These are phyloP conservation scores for Serilophus lunatus DNA, from an alignment of 2,113 vertebrate genomes.

Conservation along the genomic window DNA sequence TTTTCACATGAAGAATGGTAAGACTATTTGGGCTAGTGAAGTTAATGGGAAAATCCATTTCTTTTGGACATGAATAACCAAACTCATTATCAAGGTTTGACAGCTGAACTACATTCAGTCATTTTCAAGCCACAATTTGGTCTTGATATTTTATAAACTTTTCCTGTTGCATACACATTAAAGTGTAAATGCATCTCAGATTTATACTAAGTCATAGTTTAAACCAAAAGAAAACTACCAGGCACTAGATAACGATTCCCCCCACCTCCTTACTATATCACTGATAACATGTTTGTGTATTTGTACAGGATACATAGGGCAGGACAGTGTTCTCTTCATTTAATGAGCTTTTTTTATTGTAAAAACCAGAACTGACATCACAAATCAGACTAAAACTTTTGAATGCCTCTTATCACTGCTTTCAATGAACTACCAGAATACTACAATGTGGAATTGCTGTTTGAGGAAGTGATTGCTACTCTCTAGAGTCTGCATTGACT, in stretches of 20 bases:
- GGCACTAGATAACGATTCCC: neutral
- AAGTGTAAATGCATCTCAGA: neutral
- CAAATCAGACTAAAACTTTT: neutral
- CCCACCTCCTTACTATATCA: neutral
- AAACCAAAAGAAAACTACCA: neutral
- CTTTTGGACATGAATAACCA: neutral
- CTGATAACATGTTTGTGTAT: neutral
- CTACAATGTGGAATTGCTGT: neutral
- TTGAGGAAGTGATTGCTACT: neutral
- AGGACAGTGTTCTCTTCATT: neutral
- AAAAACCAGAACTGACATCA: neutral
- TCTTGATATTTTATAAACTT: neutral
- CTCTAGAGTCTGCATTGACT: neutral
- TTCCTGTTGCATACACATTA: neutral
- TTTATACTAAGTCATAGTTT: neutral
- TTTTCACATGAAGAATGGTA: neutral
- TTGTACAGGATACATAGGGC: fast-evolving
- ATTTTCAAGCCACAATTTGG: neutral
- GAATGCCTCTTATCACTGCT: neutral
- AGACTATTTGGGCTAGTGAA: neutral
- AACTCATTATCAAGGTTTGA: neutral
- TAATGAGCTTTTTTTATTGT: neutral
- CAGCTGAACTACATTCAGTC: neutral
- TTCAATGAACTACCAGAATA: neutral
- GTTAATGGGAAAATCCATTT: neutral